Evolutionary conservation across 2,888 invertebrate genomes (phyloP), one percentile per base, ranked within the genome.

Genomic region (Pelosia muscerda): DNA sequence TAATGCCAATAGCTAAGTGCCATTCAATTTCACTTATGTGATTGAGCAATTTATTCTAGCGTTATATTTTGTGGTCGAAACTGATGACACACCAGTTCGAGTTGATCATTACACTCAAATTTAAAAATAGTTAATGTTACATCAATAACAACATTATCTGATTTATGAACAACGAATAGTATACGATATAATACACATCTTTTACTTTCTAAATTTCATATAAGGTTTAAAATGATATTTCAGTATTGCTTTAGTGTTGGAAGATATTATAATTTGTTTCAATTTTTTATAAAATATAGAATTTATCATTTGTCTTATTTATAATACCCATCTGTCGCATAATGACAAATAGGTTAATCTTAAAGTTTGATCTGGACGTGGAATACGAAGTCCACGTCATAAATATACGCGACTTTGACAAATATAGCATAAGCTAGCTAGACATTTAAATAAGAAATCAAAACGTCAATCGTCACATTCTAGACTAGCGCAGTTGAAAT

Each of bases 191-290:
- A 59, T 63, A 78, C 66, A 84, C 58, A 66, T 77, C 74, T 74
- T 79, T 81, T 66, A 79, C 68, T 82, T 73, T 77, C 82, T 84
- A 86, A 79, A 77, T 75, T 74, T 72, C 81, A 83, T 85, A 88
- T 80, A 83, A 77, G 81, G 79, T 81, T 49, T 77, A 86, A 86
- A 89, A 88, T 90, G 88, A 90, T 89, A 89, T 88, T 87, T 85
- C 86, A 90, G 80, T 92, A 93, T 93, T 93, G 92, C 93, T 93
- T 92, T 83, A 81, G 73, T 82, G 83, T 88, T 86, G 87, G 88
- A 89, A 90, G 89, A 87, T 87, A 84, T 85, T 82, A 84, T 81
- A 72, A 69, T 8, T 79, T 79, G 69, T 76, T 73, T 79, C 81
- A 57, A 79, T 74, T 74, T 79, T 78, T 63, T 69, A 75, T 78